Evolutionary conservation across 2,113 vertebrate species (phyloP).

Genomic region (Pavo muticus): DNA sequence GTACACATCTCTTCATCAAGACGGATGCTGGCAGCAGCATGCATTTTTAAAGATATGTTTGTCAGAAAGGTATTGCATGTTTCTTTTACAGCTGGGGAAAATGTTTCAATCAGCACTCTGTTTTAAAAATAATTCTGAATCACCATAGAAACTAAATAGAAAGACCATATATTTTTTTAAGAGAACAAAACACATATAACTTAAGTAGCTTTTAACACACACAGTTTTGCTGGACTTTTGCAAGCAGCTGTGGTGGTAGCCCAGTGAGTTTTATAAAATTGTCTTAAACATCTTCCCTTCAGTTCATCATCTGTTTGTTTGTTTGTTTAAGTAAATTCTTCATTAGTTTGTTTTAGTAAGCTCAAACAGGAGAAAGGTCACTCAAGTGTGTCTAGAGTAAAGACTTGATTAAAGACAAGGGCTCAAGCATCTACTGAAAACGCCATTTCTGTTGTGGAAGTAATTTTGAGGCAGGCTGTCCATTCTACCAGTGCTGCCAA

Average conservation of each 20-base stretch:
- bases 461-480: not conserved
- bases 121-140: constrained; percentile 33
- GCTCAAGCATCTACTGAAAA: not conserved
- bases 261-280: constrained; percentile 22
- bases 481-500: not conserved
- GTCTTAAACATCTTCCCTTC: constrained; percentile 19
- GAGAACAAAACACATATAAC: not conserved
- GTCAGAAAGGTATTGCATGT: not conserved
- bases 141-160: not conserved
- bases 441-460: not conserved
- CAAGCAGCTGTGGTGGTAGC: not conserved
- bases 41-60: not conserved
- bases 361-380: not conserved
- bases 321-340: not conserved
- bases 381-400: not conserved
- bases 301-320: not conserved
- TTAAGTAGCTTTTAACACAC: not conserved
- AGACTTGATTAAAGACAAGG: not conserved
- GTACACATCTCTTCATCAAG: not conserved
- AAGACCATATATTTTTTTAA: not conserved
- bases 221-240: not conserved
- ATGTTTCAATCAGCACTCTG: not conserved
- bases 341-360: not conserved
- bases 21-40: not conserved
- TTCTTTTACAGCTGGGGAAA: not conserved